phyloP scores from a whole-genome alignment of 1,140 invertebrate species.

The Orchesella cincta region DNA sequence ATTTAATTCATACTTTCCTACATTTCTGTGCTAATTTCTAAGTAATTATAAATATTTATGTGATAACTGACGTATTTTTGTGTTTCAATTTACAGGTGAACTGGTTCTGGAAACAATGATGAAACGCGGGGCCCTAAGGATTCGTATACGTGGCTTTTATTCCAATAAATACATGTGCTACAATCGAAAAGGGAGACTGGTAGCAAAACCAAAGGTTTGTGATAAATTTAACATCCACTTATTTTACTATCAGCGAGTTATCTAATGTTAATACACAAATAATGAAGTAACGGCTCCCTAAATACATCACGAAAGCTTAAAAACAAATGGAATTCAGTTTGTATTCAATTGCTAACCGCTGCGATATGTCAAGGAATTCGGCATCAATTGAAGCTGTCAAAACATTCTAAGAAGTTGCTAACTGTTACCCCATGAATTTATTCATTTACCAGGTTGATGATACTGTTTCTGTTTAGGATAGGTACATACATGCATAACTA shows the following conservation, averaged over 20 bases:
- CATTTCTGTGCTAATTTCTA: neutral
- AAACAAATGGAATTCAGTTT: too few relatives aligned
- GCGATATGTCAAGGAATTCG: too few relatives aligned
- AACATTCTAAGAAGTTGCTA: too few relatives aligned
- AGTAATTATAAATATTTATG: neutral
- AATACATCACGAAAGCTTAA: too few relatives aligned
- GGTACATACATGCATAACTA: too few relatives aligned
- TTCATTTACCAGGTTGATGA: too few relatives aligned
- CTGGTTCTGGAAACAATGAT: conserved; percentile 36
- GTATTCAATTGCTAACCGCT: too few relatives aligned
- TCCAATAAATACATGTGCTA: conserved; percentile 37
- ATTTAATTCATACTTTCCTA: neutral
- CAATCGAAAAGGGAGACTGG: conserved; percentile 33
- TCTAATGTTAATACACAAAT: neutral
- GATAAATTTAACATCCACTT: neutral
- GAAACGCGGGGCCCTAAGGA: conserved; percentile 13
- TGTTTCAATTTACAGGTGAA: conserved; percentile 29
- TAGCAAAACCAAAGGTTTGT: conserved; percentile 38
- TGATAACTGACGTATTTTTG: neutral
- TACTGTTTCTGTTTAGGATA: too few relatives aligned
- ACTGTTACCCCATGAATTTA: too few relatives aligned
- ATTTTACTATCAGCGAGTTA: neutral
- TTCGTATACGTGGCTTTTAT: conserved; percentile 33
- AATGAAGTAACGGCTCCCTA: too few relatives aligned
- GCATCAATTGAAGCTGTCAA: too few relatives aligned